Evolutionary conservation across 2,113 vertebrate species (phyloP), one percentile per base, ranked within the genome.

Genomic region (Engraulis encrasicolus): DNA sequence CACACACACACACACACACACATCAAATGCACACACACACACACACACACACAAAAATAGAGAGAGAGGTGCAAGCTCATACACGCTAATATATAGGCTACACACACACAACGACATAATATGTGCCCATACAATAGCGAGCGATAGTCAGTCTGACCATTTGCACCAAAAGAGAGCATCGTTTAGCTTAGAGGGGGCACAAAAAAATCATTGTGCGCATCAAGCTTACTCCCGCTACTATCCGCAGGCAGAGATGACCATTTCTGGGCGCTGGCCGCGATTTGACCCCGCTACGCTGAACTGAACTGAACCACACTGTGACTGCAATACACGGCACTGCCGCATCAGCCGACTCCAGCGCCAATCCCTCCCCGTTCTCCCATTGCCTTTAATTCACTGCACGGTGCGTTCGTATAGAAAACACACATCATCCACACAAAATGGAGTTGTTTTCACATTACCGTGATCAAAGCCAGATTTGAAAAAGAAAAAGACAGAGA

Each of bases 81-180:
- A n/a, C n/a, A n/a, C n/a, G n/a, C n/a, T n/a, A n/a, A n/a, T n/a
- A n/a, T n/a, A n/a, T n/a, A n/a, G n/a, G n/a, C n/a, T n/a, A n/a
- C n/a, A n/a, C n/a, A n/a, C n/a, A n/a, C n/a, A n/a, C n/a, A n/a
- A n/a, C n/a, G n/a, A n/a, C n/a, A n/a, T n/a, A n/a, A n/a, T n/a
- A n/a, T n/a, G n/a, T n/a, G n/a, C n/a, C n/a, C n/a, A n/a, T n/a
- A n/a, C n/a, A n/a, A n/a, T n/a, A n/a, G n/a, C n/a, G n/a, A n/a
- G n/a, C n/a, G n/a, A n/a, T n/a, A n/a, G n/a, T n/a, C n/a, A n/a
- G n/a, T n/a, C n/a, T n/a, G n/a, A n/a, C n/a, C n/a, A 49, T 50
- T 31, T 31, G 82, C 31, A 54, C 50, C 45, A n/a, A 58, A n/a
- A n/a, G 36, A 82, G 52, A 45, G 34, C 31, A 82, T 85, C 50